Evolutionary conservation across 2,113 vertebrate genomes (phyloP).

Genomic region (Engraulis encrasicolus): DNA sequence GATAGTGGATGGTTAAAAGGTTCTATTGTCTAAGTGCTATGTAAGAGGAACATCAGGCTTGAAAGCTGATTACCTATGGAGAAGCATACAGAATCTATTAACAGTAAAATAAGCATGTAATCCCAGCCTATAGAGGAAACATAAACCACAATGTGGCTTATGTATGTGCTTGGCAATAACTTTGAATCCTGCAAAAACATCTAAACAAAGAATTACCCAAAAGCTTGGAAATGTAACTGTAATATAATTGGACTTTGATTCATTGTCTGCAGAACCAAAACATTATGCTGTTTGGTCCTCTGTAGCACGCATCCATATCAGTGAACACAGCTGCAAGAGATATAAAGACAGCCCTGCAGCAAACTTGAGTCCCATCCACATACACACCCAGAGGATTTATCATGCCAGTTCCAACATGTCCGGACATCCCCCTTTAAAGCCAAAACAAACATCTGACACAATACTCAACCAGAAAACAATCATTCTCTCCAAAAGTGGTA

Average conservation of each 20-base stretch:
- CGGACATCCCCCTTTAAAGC: background rate
- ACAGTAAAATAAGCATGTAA: too few species aligned
- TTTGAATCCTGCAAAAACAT: too few species aligned
- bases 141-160: too few species aligned
- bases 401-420: background rate
- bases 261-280: background rate
- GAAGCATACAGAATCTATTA: too few species aligned
- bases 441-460: background rate
- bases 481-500: background rate
- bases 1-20: too few species aligned
- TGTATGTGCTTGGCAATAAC: too few species aligned
- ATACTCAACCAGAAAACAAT: background rate
- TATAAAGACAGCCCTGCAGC: background rate
- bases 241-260: background rate
- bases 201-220: too few species aligned
- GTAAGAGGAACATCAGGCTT: too few species aligned
- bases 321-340: background rate
- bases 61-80: too few species aligned
- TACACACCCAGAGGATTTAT: background rate
- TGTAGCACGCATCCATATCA: background rate
- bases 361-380: background rate
- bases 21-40: too few species aligned
- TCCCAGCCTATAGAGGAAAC: too few species aligned
- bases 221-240: too few species aligned
- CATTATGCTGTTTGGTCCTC: background rate